Evolutionary conservation across 2,888 invertebrate species (phyloP).

Genomic region (Isotomurus palustris): DNA sequence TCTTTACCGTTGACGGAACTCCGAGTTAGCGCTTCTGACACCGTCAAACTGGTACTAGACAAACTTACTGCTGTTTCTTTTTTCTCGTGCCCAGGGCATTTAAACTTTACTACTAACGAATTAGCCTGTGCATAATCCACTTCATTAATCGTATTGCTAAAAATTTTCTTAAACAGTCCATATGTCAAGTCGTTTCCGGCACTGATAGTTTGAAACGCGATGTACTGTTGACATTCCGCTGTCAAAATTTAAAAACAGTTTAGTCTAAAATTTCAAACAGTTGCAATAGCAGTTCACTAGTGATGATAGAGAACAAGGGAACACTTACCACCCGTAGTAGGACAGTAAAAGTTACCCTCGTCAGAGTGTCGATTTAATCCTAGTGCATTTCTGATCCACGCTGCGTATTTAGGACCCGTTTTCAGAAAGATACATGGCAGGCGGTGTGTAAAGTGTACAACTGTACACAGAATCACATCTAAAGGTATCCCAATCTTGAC

Average conservation of each 20-base stretch:
- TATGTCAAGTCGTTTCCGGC: conserved; percentile 65
- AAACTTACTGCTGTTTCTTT: too few relatives aligned
- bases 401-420: conserved; percentile 64
- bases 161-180: conserved; percentile 61
- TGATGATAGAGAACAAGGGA: neutral
- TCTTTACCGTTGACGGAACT: too few relatives aligned
- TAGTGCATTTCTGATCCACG: conserved; percentile 63
- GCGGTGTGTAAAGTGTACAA: conserved; percentile 70
- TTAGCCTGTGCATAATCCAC: conserved; percentile 71
- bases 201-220: conserved; percentile 68
- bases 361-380: conserved; percentile 60
- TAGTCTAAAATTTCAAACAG: conserved; percentile 39
- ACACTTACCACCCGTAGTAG: conserved; percentile 52
- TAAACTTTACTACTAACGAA: conserved; percentile 69
- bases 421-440: conserved; percentile 77
- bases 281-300: neutral
- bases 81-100: too few relatives aligned
- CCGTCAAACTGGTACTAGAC: too few relatives aligned
- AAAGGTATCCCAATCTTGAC: conserved; percentile 62
- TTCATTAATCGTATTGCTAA: conserved; percentile 61
- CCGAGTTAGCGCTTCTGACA: too few relatives aligned
- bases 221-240: conserved; percentile 66
- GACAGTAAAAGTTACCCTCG: conserved; percentile 54
- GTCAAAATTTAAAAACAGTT: too few relatives aligned
- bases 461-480: conserved; percentile 66